Evolutionary conservation across 1,140 invertebrate genomes (phyloP), one percentile per base, ranked within the genome.

Genomic region (Panonychus citri): DNA sequence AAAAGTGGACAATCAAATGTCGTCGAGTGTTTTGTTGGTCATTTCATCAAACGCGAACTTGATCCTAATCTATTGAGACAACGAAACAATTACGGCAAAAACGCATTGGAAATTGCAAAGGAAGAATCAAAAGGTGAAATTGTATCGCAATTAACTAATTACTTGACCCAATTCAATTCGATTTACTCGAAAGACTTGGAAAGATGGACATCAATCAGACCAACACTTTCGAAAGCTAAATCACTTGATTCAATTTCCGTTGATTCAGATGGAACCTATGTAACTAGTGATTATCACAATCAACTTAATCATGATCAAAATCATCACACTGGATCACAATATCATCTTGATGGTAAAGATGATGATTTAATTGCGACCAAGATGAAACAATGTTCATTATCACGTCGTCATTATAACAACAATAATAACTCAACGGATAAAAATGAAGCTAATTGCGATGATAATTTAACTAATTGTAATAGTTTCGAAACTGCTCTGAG

Each of bases 1-100:
- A 37, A 52, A 21, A 21, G 48, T 34, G 62, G 62, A 8, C 56
- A 60, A 13, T 55, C 50, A 13, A 54, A 57, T 42, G 50, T 63
- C 1, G 52, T 63, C 1, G 27, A 51, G 17, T 27, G 53, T 2
- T 56, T 62, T 17, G 24, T 64, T 19, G 57, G 57, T 3, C 13
- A 56, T 46, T 60, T 55, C 43, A 27, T 51, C 10, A 30, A 17
- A 27, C 28, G 25, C 4, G 49, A 30, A 28, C 17, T 51, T 25
- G 49, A 51, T 27, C 24, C 49, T 21, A 51, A 27, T 10, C 25
- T 51, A 2, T 27, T 51, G 25, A 26, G 49, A 30, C 49, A 51
- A 27, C 3, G 49, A 30, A 51, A 51, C 24, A 51, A 28, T 30
- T 27, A 51, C 3, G 49, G 49, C 3, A 51, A 51, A 51, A 51